Evolutionary conservation across 2,113 vertebrate genomes (phyloP), one percentile per base, ranked within the genome.

Genomic region (Hippoglossus stenolepis): DNA sequence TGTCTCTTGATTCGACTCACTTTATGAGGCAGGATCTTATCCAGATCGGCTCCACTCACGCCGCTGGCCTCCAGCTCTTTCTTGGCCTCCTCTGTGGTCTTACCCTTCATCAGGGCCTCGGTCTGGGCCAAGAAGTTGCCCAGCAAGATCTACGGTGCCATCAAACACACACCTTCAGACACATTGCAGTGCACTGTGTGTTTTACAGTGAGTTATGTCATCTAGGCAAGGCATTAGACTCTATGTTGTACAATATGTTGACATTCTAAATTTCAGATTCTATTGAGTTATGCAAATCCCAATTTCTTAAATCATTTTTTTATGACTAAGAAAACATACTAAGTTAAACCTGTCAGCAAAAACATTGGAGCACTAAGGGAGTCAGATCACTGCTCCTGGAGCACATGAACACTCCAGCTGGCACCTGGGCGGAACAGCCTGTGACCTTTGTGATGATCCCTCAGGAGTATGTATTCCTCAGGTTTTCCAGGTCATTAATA

Each of bases 71-170:
- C 95, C 38, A 99, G 93, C 85, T 99, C 98, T 79, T 95, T 96
- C 58, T 83, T 95, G 31, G 97, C 98, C 87, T 99, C 98, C 2
- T 96, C 97, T 0, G 93, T 82, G 0, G 95, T 96, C 85, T 99
- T 99, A 3, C 98, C 98, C 74, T 93, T 98, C 98, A 99, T 99
- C 88, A 99, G 72, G 21, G 98, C 98, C 85, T 99, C 98, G 0
- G 97, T 99, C 93, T 99, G 98, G 54, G 98, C 98, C 78, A 99
- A 92, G 87, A 99, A 99, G 91, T 99, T 99, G 38, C 97, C 95
- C 88, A 97, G 62, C 73, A 99, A 94, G 87, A 99, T 99, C 98
- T 99, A 45, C 21, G 76, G n/a, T 14, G 47, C 63, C 59, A 73
- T 43, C 2, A 69, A 17, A 74, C 31, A 73, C 13, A 12, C 28